Base-by-base conservation (phyloP, 2,797 vertebrate species). In the Luscinia luscinia region DNA sequence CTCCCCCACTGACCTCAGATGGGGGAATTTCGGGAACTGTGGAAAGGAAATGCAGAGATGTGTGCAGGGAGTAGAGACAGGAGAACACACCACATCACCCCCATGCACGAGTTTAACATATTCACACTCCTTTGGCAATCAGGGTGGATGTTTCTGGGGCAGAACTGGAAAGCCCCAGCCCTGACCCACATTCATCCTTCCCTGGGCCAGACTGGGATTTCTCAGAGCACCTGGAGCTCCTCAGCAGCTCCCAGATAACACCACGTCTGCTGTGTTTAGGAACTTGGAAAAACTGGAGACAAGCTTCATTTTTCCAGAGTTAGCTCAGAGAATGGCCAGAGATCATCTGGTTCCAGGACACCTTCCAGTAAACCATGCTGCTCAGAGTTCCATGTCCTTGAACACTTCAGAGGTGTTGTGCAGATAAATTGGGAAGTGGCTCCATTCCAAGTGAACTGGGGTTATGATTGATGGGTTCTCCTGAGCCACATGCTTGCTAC, bases 1-100 rank as follows among this genome's bases (percentile, higher is more conserved):
- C 99, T 97, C 99, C 99, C 94, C 99, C 99, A 93, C 98, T 98
- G 80, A 99, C 98, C 96, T 99, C 99, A 79, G 99, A 98, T 66
- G 99, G 99, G 95, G 99, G 98, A 82, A 98, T 98, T 97, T 99
- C 99, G 2, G 99, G 99, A 97, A 98, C 99, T 99, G 97, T 76
- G 95, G 91, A 87, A 95, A 96, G 96, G 95, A 98, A 96, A 98
- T 11, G 96, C 67, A 97, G 22, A 96, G 95, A 77, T 90, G 90
- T 84, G 57, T 74, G 34, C 38, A 32, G 34, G 15, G 12, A 20
- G 76, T 0, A 67, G 58, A 24, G 11, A 67, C 59, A 72, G 26
- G 43, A 91, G 40, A 48, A 6, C 6, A 38, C 38, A 79, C 15
- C 86, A 59, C 9, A 61, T 23, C 68, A 58, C 15, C 46, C 79